These are phyloP conservation scores for Lycaon pictus DNA, from an alignment of 2,113 vertebrate species.

Conservation along the genomic window DNA sequence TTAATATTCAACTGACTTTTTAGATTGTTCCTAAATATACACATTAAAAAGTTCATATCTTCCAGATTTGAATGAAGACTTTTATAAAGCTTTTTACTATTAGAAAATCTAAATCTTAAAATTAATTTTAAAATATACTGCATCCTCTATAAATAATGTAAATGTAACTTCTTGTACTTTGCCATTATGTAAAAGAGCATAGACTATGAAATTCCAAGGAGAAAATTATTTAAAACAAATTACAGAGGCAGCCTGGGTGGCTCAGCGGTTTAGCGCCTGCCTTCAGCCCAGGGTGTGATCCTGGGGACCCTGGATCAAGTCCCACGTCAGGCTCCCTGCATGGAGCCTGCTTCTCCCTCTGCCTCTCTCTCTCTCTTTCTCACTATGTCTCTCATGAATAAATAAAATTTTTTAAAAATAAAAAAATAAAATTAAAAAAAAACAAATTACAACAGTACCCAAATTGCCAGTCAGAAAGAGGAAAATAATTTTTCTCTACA, in stretches of 20 bases:
- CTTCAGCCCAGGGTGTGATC: too few relatives aligned
- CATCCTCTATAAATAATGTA: background rate
- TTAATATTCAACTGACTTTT: background rate
- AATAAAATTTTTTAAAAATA: too few relatives aligned
- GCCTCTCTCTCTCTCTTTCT: too few relatives aligned
- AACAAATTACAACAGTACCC: background rate
- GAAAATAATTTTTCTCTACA: background rate
- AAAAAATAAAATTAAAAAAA: background rate
- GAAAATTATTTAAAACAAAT: slow-evolving; percentile 52
- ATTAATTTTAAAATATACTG: background rate
- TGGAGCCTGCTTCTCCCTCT: too few relatives aligned
- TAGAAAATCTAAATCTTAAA: background rate
- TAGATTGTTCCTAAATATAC: background rate
- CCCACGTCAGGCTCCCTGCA: too few relatives aligned
- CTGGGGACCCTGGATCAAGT: too few relatives aligned
- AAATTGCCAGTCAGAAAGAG: slow-evolving; percentile 3
- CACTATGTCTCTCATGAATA: too few relatives aligned
- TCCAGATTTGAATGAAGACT: slow-evolving; percentile 21
- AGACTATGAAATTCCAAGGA: slow-evolving; percentile 7
- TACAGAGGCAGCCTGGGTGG: background rate
- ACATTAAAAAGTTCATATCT: slow-evolving; percentile 32
- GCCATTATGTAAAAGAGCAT: slow-evolving; percentile 34
- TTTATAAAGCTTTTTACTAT: background rate
- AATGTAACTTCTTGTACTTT: background rate
- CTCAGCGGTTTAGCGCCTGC: too few relatives aligned